Base-by-base conservation (phyloP, 2,797 vertebrate species). In the Anabas testudineus region DNA sequence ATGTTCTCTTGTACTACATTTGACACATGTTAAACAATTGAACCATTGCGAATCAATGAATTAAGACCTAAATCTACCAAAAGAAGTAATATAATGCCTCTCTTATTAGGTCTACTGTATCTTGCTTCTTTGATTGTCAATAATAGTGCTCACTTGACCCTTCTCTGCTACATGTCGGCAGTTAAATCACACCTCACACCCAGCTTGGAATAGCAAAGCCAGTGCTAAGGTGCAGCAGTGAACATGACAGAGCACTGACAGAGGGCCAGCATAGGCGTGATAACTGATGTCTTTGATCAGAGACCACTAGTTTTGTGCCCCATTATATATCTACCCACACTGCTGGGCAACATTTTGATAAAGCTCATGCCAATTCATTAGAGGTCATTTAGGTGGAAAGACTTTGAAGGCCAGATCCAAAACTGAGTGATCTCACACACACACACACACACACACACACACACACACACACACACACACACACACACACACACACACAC, bases 81-180 rank as follows among this genome's bases (percentile, higher is more conserved):
- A 4, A 19, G 15, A 48, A 15, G 1, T 12, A 26, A 53, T 58
- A 48, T 37, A 32, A 47, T 24, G 14, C 19, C 36, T 65, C 1
- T 76, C 28, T 65, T 47, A 24, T 28, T 42, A 24, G 42, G 48
- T 58, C 37, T 28, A 28, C 65, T 60, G 45, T 71, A 47, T 63
- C 68, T 71, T 43, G 28, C 47, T 45, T 51, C 32, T 83, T 70
- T 42, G 19, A 34, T 54, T 46, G 64, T 84, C 69, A 68, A 0
- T 80, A 49, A 72, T 34, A 71, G 78, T 66, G 76, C 74, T 74
- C 75, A 82, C 36, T 71, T 81, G 57, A 84, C 80, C 77, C 61
- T 71, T 60, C 54, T 59, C 73, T 71, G 65, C 58, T 65, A 86
- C 74, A 86, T 91, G 89, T 90, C 88, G 84, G 71, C 84, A 83